Base-by-base conservation (phyloP, 2,113 vertebrate genomes). In the Rhineura floridana region DNA sequence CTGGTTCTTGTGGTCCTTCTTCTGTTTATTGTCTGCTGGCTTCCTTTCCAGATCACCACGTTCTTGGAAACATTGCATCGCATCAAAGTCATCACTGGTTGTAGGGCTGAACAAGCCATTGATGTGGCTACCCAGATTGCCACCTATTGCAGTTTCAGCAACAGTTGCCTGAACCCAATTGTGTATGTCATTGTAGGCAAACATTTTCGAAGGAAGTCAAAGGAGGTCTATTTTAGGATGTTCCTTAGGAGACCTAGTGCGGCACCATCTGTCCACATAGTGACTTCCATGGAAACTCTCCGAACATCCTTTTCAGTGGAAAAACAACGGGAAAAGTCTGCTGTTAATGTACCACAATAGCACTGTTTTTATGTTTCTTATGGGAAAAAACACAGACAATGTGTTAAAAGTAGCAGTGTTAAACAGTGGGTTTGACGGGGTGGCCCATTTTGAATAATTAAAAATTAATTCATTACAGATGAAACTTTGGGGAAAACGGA, bases 141-240 rank as follows among this genome's bases (percentile, higher is more conserved):
- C 72, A 92, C 88, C 0, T 99, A 97, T 88, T 88, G 98, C 21
- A 97, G 96, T 87, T 98, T 97, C 33, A 98, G 98, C 95, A 99
- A 99, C 96, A 99, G 98, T 91, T 98, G 98, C 84, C 96, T 99
- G 81, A 99, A 99, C 94, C 99, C 99, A 0, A 84, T 99, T 78
- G 93, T 99, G 13, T 99, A 99, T 0, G 98, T 99, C 67, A 97
- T 99, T 1, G 98, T 99, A 0, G 98, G 99, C 42, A 98, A 98
- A 94, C 98, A 98, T 93, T 99, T 99, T 94, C 96, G 98, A 87
- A 99, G 98, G 94, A 99, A 99, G 89, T 97, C 96, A 1, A 55
- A 48, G n/a, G 98, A 99, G 90, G 91, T 99, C 76, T 97, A 94
- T 86, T 67, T 88, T 44, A 82, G 94, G 4, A 94, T 96, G 67